These are phyloP conservation scores for Bostrychus sinensis DNA, from an alignment of 2,113 vertebrate genomes.

Conservation along the genomic window DNA sequence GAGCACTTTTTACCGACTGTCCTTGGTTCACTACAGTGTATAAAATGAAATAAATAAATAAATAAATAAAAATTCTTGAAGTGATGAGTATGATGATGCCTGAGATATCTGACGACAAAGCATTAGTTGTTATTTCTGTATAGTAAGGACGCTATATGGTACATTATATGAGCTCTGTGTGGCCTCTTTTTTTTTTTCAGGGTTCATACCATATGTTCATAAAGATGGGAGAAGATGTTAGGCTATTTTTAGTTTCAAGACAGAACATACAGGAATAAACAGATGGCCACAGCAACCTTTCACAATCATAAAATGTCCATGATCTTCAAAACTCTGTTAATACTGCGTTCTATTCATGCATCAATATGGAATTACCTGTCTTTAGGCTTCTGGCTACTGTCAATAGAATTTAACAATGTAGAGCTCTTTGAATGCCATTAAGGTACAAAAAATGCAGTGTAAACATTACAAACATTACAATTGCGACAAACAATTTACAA, in stretches of 20 bases:
- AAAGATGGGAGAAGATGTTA: not conserved
- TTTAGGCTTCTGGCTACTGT: no score
- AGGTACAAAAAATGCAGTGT: no score
- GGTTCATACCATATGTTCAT: not conserved
- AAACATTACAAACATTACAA: no score
- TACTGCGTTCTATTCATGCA: no score
- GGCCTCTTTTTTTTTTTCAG: not conserved
- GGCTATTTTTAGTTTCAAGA: not conserved
- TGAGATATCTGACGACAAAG: not conserved
- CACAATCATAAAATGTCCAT: no score
- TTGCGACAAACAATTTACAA: no score
- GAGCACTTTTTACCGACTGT: constrained; percentile 25
- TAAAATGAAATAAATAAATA: not conserved
- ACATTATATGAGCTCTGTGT: not conserved
- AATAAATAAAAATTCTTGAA: not conserved
- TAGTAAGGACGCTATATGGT: not conserved
- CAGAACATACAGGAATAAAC: not conserved
- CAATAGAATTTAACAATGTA: no score
- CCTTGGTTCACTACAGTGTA: constrained; percentile 26
- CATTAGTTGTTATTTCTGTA: not conserved
- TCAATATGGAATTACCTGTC: no score
- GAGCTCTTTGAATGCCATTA: no score
- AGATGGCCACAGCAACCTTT: not conserved
- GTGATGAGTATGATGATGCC: not conserved
- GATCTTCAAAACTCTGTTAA: no score